These are phyloP conservation scores for Rana temporaria DNA, from an alignment of 2,113 vertebrate species.

Conservation along the genomic window DNA sequence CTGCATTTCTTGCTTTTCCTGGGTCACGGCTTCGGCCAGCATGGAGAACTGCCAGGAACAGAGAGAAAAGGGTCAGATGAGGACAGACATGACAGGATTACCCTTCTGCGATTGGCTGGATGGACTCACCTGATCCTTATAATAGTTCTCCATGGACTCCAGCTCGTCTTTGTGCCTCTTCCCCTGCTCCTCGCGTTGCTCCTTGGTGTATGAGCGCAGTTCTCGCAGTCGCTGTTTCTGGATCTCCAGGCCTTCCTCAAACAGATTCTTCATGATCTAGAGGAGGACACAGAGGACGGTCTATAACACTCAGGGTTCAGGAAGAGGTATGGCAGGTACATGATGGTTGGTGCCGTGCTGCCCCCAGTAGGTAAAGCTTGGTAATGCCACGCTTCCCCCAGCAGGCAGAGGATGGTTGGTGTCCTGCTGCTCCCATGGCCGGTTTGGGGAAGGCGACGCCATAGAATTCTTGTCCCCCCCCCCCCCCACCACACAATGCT, in stretches of 20 bases:
- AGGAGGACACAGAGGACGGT: background rate
- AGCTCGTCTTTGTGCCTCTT: slow-evolving; percentile 80
- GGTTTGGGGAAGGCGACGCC: no score
- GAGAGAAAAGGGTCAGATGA: fast-evolving
- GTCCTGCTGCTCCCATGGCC: background rate
- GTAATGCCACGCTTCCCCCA: background rate
- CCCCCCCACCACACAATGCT: no score
- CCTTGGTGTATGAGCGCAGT: slow-evolving; percentile 79
- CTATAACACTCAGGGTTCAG: no score
- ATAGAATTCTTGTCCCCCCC: no score
- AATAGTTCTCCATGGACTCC: slow-evolving; percentile 94
- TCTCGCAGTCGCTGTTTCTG: slow-evolving; percentile 89
- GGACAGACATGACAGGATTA: background rate
- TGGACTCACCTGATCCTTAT: slow-evolving; percentile 86
- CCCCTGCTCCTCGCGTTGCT: slow-evolving; percentile 82
- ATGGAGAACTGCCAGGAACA: slow-evolving; percentile 84
- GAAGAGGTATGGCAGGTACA: no score
- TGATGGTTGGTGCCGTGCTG: no score
- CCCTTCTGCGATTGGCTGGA: background rate
- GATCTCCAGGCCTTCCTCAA: slow-evolving; percentile 90
- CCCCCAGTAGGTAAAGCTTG: background rate
- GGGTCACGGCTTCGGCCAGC: slow-evolving; percentile 86
- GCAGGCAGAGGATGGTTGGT: background rate
- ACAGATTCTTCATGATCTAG: slow-evolving; percentile 90
- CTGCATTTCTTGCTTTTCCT: slow-evolving; percentile 84